A percentile compares a stretch with the other conserved stretches of the same genome.
These are phyloP conservation scores for Acronicta leporina DNA, from an alignment of 2,888 invertebrate species.

Conservation along the genomic window DNA sequence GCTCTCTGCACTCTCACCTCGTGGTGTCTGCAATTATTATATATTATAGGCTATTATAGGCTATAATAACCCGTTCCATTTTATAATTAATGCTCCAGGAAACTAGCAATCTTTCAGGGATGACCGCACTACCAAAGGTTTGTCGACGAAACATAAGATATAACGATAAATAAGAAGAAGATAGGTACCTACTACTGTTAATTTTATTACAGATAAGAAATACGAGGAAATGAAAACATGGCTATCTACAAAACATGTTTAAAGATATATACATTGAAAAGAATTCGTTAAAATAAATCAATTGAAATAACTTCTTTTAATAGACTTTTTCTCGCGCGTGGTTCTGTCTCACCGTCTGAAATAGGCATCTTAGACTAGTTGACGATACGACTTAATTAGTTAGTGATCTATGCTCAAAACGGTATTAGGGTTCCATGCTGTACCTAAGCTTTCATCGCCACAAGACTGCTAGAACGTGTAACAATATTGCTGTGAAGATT, in stretches of 20 bases:
- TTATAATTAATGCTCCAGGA: too few species aligned
- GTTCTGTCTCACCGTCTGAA: slow-evolving; percentile 28
- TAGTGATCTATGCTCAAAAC: slow-evolving; percentile 35
- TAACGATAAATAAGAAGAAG: too few species aligned
- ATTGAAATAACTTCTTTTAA: slow-evolving; percentile 31
- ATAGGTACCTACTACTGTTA: neutral
- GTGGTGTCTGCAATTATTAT: too few species aligned
- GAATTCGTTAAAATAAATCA: slow-evolving; percentile 52
- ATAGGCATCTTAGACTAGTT: slow-evolving; percentile 47
- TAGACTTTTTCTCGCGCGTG: slow-evolving; percentile 31
- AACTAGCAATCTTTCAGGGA: too few species aligned
- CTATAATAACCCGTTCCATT: too few species aligned
- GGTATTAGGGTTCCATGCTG: slow-evolving; percentile 17
- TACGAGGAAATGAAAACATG: neutral
- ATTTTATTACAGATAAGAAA: too few species aligned
- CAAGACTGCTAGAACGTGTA: too few species aligned
- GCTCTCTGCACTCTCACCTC: too few species aligned
- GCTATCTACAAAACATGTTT: slow-evolving; percentile 8
- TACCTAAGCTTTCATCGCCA: neutral
- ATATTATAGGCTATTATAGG: too few species aligned
- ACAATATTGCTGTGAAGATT: too few species aligned
- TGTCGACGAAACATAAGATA: too few species aligned
- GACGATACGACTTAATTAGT: slow-evolving; percentile 49
- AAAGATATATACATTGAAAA: slow-evolving; percentile 44
- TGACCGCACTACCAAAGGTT: too few species aligned